A percentile compares a stretch with the other conserved stretches of the same genome.
These are phyloP conservation scores for Albula goreensis DNA, from an alignment of 2,113 vertebrate species.

Conservation along the genomic window DNA sequence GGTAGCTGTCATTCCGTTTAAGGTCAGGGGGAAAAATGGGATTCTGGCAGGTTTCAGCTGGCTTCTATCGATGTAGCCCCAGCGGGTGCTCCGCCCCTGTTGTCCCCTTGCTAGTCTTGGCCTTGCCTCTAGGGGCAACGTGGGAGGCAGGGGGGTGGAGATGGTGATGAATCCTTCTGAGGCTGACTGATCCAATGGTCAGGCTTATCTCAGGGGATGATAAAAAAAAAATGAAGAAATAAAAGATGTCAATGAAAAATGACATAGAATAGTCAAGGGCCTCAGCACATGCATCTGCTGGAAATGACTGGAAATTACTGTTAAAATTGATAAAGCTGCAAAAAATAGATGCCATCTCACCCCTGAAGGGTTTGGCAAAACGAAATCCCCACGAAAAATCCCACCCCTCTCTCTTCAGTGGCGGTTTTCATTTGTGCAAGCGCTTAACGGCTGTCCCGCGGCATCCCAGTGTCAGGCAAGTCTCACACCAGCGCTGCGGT, in stretches of 20 bases:
- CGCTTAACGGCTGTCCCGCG: neutral
- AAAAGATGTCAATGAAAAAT: neutral
- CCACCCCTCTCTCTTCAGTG: neutral
- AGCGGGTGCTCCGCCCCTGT: neutral
- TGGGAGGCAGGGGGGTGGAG: slow-evolving; percentile 31
- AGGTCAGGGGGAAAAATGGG: slow-evolving; percentile 43
- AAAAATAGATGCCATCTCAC: neutral
- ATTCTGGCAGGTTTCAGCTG: slow-evolving; percentile 24
- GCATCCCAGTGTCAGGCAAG: neutral
- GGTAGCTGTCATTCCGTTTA: slow-evolving; percentile 46
- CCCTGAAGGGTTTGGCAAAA: neutral
- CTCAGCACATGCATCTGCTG: neutral
- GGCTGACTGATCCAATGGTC: slow-evolving; percentile 28
- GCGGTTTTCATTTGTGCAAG: neutral
- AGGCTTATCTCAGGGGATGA: neutral
- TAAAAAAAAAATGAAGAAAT: neutral
- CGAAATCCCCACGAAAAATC: neutral
- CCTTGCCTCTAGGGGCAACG: neutral
- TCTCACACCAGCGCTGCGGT: neutral
- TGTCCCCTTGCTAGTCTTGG: neutral
- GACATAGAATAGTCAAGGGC: neutral
- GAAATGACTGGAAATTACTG: neutral
- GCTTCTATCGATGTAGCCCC: neutral
- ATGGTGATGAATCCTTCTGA: slow-evolving; percentile 46
- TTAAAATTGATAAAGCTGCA: slow-evolving; percentile 11